phyloP scores from a whole-genome alignment of 2,113 vertebrate genomes.

The Erythrocebus patas region DNA sequence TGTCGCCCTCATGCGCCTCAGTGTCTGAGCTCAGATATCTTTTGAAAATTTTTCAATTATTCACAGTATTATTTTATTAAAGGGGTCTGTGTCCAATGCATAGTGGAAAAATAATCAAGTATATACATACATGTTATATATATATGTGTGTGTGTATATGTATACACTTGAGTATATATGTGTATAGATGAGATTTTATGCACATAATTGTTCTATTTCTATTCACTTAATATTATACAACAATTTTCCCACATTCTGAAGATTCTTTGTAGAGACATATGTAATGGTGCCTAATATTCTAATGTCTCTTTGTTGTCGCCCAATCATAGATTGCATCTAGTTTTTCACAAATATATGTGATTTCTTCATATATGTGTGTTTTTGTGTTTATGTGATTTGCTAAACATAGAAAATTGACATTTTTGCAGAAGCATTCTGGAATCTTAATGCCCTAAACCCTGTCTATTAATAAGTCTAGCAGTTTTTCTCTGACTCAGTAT shows the following conservation, averaged over 20 bases:
- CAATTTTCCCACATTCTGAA: not conserved
- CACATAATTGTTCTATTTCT: not conserved
- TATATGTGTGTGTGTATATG: too few species aligned
- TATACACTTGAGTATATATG: not conserved
- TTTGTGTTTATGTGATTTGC: not conserved
- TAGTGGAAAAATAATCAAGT: not conserved
- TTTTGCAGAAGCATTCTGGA: not conserved
- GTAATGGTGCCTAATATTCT: not conserved
- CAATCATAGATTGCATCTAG: not conserved
- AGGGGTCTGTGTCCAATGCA: not conserved
- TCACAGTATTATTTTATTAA: not conserved
- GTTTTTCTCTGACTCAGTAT: not conserved
- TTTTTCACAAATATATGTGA: not conserved
- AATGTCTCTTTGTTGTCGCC: not conserved
- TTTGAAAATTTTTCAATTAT: not conserved
- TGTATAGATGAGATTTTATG: not conserved
- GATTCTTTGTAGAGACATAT: not conserved
- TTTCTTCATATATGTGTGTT: not conserved
- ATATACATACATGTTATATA: not conserved
- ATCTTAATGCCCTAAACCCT: not conserved
- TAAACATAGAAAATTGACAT: not conserved
- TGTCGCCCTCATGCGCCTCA: not conserved
- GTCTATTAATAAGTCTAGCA: not conserved
- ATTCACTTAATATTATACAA: not conserved
- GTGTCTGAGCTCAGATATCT: not conserved